Base-by-base conservation (phyloP, 2,888 invertebrate genomes). In the Aporophyla lueneburgensis region DNA sequence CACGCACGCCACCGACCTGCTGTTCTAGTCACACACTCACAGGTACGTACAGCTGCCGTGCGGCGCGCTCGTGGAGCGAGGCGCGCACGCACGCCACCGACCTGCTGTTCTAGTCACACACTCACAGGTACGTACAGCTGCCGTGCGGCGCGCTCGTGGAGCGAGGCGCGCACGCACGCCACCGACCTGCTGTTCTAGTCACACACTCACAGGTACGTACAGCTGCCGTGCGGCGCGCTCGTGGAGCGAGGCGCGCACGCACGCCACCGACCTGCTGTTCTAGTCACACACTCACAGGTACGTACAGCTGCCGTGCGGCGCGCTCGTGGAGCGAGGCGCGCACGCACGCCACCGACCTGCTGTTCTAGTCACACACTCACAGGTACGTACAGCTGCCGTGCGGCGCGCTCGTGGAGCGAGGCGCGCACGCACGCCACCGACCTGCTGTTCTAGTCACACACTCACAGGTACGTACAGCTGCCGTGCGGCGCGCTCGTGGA, bases 161-260 rank as follows among this genome's bases (percentile, higher is more conserved):
- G 93, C 92, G 93, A 93, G 82, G 89, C 95, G 90, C 93, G 95
- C 90, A 83, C 92, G 49, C 89, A 88, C 86, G 86, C 86, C 91
- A 93, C 95, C 65, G 95, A 95, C 93, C 92, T 95, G 90, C 94
- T 95, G 76, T 95, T 95, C 93, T 95, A 92, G 90, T 67, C 67
- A 53, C 67, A 65, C 67, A 33, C 67, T 65, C 19, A 51, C 49
- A 51, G 58, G 58, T 58, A 58, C 58, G 58, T 58, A 58, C 58
- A 40, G 33, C 61, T 43, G 43, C 43, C 43, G 43, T 43, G 43
- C 43, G 43, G 43, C 43, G 43, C 43, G 43, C 43, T 43, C 43
- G 43, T 56, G 53, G 43, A 43, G 43, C 43, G 43, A 43, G 43
- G 43, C 43, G 43, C 43, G 43, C 43, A 43, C 43, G 43, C 43